A percentile compares a stretch with the other conserved stretches of the same genome.
These are phyloP conservation scores for Chaetura pelagica DNA, from an alignment of 2,113 vertebrate genomes.

Conservation along the genomic window DNA sequence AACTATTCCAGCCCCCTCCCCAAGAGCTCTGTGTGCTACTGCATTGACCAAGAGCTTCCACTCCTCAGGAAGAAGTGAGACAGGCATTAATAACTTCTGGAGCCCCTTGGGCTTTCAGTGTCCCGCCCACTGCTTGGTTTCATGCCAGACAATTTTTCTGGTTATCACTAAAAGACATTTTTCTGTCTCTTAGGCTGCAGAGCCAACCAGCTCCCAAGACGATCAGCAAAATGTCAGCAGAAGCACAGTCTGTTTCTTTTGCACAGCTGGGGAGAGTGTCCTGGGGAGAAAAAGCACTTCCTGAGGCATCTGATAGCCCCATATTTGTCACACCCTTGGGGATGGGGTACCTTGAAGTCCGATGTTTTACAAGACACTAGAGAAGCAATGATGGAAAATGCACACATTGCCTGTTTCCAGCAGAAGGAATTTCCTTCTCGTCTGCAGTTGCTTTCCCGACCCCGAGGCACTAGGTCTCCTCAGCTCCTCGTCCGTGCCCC, in stretches of 20 bases:
- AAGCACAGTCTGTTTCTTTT: not conserved
- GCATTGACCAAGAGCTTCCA: not conserved
- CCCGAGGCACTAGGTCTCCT: not conserved
- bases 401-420: not conserved
- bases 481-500: rapidly evolving
- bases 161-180: not conserved
- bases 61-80: not conserved
- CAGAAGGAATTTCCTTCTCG: not conserved
- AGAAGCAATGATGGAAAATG: not conserved
- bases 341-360: not conserved
- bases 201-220: not conserved
- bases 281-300: not conserved
- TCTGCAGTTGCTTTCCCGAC: not conserved
- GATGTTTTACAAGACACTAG: not conserved
- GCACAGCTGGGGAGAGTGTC: not conserved
- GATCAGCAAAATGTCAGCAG: not conserved
- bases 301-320: not conserved
- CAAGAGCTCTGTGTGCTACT: not conserved
- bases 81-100: not conserved
- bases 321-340: not conserved
- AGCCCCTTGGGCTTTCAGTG: not conserved
- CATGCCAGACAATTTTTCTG: not conserved
- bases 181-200: not conserved
- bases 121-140: not conserved
- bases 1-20: not conserved